phyloP scores from a whole-genome alignment of 2,888 invertebrate species.

The Spodoptera picta region DNA sequence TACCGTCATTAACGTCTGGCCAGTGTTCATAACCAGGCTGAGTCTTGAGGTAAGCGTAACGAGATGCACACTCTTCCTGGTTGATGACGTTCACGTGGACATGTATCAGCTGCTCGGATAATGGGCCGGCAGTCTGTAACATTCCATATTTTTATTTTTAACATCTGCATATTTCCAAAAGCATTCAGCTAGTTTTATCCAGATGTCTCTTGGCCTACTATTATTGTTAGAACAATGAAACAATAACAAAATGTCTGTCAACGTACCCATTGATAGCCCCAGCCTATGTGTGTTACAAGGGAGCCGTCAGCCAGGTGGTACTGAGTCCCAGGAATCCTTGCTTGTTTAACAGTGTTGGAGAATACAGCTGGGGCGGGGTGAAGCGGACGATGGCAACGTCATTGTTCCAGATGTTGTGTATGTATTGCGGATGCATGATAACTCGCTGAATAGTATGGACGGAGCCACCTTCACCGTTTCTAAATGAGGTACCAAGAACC shows the following conservation, averaged over 20 bases:
- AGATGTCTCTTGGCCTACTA: too few relatives aligned
- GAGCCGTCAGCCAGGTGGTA: conserved; percentile 18
- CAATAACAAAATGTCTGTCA: too few relatives aligned
- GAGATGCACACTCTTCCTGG: conserved; percentile 61
- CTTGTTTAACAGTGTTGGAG: conserved; percentile 51
- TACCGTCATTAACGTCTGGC: conserved; percentile 54
- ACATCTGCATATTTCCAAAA: conserved; percentile 3
- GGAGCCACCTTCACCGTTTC: conserved; percentile 56
- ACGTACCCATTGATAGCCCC: conserved; percentile 66
- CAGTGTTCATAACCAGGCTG: conserved; percentile 42
- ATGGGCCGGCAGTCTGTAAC: conserved; percentile 6
- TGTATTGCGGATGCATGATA: conserved; percentile 58
- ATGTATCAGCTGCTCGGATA: conserved; percentile 24
- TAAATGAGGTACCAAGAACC: conserved; percentile 57
- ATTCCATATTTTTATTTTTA: not conserved
- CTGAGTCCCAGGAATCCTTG: conserved; percentile 52
- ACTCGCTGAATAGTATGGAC: conserved; percentile 48
- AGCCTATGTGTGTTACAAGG: conserved; percentile 58
- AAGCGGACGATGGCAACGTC: conserved; percentile 69
- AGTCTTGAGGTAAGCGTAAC: conserved; percentile 59
- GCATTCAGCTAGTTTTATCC: too few relatives aligned
- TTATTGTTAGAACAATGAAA: not conserved
- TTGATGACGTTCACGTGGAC: conserved; percentile 64
- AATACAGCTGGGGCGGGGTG: conserved; percentile 44
- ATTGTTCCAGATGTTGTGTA: conserved; percentile 39